A percentile compares a stretch with the other conserved stretches of the same genome.
phyloP scores from a whole-genome alignment of 2,113 vertebrate genomes.

The Pongo pygmaeus region DNA sequence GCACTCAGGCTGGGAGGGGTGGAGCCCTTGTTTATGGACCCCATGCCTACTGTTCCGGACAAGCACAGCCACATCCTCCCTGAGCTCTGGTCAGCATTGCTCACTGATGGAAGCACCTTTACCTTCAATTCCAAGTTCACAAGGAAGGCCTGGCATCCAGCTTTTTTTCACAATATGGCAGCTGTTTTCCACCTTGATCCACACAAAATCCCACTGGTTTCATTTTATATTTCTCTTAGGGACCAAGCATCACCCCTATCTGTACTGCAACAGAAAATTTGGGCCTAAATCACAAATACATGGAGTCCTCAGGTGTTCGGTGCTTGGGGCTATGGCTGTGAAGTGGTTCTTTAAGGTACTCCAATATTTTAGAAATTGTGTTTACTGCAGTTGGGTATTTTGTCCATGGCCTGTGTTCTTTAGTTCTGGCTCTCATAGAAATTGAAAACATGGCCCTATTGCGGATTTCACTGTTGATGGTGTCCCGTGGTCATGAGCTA shows the following conservation, averaged over 20 bases:
- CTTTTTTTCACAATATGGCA: not conserved
- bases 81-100: not conserved
- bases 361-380: not conserved
- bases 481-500: not conserved
- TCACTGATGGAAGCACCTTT: not conserved
- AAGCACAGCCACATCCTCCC: not conserved
- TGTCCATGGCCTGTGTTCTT: not conserved
- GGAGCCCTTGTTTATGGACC: not conserved
- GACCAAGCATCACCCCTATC: not conserved
- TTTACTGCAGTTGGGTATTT: not conserved
- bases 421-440: not conserved
- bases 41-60: not conserved
- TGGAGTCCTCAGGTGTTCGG: not conserved
- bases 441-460: not conserved
- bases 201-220: not conserved
- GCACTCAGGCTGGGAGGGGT: too few relatives aligned
- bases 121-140: not conserved
- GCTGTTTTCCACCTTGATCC: not conserved
- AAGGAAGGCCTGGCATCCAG: not conserved
- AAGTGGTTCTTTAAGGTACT: not conserved
- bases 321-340: not conserved
- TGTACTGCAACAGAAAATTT: not conserved
- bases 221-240: not conserved
- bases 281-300: not conserved
- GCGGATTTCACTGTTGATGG: not conserved